These are phyloP conservation scores for Holothuria glaberrima DNA, from an alignment of 35 echinoderm and acorn worm species.

Conservation along the genomic window DNA sequence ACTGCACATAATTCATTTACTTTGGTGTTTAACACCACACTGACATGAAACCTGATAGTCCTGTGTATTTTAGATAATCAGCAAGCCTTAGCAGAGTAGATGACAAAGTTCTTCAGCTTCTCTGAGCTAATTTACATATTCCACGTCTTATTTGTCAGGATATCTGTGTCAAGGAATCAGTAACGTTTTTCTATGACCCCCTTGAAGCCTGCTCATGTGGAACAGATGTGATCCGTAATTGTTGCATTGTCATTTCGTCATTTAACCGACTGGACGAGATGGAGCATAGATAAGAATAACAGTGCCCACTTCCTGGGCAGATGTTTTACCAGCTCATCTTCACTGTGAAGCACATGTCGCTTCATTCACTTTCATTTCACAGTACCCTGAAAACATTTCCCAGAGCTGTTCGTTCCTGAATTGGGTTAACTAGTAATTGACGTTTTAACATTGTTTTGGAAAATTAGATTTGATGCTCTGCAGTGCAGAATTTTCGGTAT, in stretches of 20 bases:
- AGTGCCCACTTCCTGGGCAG: slow-evolving; percentile 36
- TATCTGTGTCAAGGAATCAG: slow-evolving; percentile 26
- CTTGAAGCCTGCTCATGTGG: too few relatives aligned
- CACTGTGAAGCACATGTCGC: slow-evolving; percentile 2
- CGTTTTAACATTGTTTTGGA: slow-evolving; percentile 42
- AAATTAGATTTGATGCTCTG: slow-evolving; percentile 37
- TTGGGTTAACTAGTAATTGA: slow-evolving; percentile 48
- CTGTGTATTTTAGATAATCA: too few relatives aligned
- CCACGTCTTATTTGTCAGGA: not conserved
- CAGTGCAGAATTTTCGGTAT: too few relatives aligned
- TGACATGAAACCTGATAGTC: too few relatives aligned
- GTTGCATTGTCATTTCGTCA: too few relatives aligned
- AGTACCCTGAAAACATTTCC: slow-evolving; percentile 6
- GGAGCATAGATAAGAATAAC: slow-evolving; percentile 12
- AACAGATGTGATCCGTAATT: too few relatives aligned
- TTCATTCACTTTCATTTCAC: not conserved
- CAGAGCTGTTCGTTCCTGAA: not conserved
- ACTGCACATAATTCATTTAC: too few relatives aligned
- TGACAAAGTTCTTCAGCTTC: too few relatives aligned
- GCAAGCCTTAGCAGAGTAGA: too few relatives aligned
- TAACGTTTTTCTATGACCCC: too few relatives aligned
- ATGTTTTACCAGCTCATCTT: not conserved
- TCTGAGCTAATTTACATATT: slow-evolving; percentile 16
- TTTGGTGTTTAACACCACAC: too few relatives aligned
- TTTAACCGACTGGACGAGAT: not conserved